These are phyloP conservation scores for Heterohyrax brucei DNA, from an alignment of 2,797 vertebrate species.

Conservation along the genomic window DNA sequence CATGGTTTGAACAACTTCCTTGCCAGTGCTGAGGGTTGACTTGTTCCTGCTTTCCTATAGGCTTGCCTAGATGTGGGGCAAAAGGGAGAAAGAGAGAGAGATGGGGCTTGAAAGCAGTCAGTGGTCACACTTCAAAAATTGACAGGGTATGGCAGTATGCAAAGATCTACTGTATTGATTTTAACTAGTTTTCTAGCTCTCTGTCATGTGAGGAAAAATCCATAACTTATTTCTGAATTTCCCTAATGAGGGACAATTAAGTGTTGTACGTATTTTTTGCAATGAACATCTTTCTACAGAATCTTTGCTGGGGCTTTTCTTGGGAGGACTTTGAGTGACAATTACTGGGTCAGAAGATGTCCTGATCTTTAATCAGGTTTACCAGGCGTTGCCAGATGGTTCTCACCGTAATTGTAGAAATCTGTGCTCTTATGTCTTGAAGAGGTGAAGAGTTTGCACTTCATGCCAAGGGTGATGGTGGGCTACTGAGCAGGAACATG, in stretches of 20 bases:
- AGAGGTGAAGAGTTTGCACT: background rate
- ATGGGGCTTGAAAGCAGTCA: background rate
- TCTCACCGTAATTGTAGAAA: background rate
- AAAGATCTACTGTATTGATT: background rate
- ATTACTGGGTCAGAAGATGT: background rate
- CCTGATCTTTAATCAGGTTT: background rate
- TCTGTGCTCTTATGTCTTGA: background rate
- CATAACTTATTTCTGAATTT: background rate
- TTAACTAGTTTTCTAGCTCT: background rate
- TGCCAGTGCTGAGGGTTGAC: background rate
- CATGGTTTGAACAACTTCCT: background rate
- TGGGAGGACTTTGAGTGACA: background rate
- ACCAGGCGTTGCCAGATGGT: background rate
- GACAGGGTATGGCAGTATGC: background rate
- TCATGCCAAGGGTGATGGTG: background rate
- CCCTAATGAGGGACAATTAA: background rate
- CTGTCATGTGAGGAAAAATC: background rate
- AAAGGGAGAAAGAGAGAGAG: background rate
- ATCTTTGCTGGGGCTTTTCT: slow-evolving; percentile 16
- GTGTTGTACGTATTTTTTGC: background rate
- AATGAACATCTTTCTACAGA: background rate
- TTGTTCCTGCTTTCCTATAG: background rate
- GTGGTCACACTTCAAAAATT: background rate
- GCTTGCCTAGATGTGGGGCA: background rate
- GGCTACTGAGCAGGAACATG: background rate